phyloP scores from a whole-genome alignment of 2,888 invertebrate genomes.

The Cephus sareptanus region DNA sequence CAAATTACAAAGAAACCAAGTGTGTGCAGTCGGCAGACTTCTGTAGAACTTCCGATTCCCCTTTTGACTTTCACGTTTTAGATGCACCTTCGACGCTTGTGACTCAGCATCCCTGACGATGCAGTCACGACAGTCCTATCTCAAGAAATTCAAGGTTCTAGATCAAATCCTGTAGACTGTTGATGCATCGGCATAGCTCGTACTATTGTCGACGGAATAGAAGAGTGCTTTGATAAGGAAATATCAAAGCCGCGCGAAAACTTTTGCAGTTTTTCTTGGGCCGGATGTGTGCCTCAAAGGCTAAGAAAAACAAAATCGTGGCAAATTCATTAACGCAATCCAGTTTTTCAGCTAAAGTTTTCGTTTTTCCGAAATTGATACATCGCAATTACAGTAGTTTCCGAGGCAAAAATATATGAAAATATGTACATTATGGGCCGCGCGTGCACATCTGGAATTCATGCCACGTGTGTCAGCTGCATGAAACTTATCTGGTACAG shows the following conservation, averaged over 20 bases:
- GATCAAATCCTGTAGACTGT: background rate
- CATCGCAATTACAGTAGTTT: too few relatives aligned
- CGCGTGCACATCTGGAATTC: background rate
- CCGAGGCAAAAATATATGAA: too few relatives aligned
- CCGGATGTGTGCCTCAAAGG: too few relatives aligned
- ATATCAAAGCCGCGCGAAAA: background rate
- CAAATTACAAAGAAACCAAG: slow-evolving; percentile 43
- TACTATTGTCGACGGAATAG: background rate
- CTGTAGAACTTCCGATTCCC: background rate
- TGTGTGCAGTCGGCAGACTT: slow-evolving; percentile 35
- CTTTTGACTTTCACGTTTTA: background rate
- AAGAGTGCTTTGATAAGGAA: background rate
- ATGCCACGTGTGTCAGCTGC: background rate
- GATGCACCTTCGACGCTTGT: background rate
- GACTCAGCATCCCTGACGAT: too few relatives aligned
- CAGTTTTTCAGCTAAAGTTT: too few relatives aligned
- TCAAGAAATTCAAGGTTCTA: background rate
- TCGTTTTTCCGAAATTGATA: too few relatives aligned
- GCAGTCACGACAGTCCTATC: background rate
- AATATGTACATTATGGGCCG: background rate
- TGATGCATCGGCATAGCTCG: background rate
- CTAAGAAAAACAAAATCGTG: too few relatives aligned
- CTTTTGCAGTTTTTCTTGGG: too few relatives aligned
- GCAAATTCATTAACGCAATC: too few relatives aligned
- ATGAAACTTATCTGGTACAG: slow-evolving; percentile 11